Evolutionary conservation across 1,140 invertebrate species (phyloP), one percentile per base, ranked within the genome.

Genomic region (Mercenaria mercenaria): DNA sequence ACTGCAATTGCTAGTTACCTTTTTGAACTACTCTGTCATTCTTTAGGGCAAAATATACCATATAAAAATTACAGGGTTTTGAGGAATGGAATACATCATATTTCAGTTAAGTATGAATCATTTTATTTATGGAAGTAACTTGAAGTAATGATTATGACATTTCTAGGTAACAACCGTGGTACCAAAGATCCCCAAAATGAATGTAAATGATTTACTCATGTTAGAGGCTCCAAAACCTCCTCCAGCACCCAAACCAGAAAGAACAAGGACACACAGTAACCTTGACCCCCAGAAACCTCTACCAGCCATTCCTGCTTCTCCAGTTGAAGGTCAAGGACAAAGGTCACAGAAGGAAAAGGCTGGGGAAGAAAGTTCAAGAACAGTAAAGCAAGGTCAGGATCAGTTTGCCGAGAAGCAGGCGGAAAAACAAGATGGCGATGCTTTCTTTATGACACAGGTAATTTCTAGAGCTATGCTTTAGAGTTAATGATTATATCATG

Each of bases 381-480:
- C 32, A 6, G 56, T 50, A 67, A 69, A 90, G 34, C 50, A 72
- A 39, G 84, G 61, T 50, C 69, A 56, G 8, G 76, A 59, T 20
- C 67, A 79, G 37, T n/a, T n/a, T n/a, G n/a, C n/a, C n/a, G n/a
- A n/a, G n/a, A n/a, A n/a, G n/a, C 77, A 81, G 43, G 84, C 85
- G 34, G 41, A 79, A 23, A 72, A 89, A 67, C 82, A 69, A 74
- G 83, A 91, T 52, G 91, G 89, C 47, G 91, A 93, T 67, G 90
- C 94, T 18, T 95, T 95, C 92, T 95, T 95, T 79, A 95, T 95
- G 95, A 95, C 95, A 32, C 95, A 95, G 93, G 94, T 95, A 61
- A 50, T 20, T 39, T 69, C 32, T 61, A 61, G 8, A 13, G 59
- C 4, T 23, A 61, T 29, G n/a, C n/a, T n/a, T n/a, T n/a, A n/a